Conservation (phyloP, 2,797 vertebrate genomes). For the Falco biarmicus region DNA sequence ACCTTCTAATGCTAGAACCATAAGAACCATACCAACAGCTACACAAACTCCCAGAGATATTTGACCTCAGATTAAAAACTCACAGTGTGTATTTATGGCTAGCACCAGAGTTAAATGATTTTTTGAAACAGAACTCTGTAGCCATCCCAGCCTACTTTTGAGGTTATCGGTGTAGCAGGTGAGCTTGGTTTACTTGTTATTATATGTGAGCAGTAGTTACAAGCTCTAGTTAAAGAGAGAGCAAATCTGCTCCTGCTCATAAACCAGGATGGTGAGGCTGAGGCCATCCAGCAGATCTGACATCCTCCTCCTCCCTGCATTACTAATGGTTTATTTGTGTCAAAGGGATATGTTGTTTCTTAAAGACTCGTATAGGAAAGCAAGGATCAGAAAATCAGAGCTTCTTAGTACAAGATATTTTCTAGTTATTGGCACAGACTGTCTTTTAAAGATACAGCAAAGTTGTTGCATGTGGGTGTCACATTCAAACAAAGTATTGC, state of each 20-base stretch:
- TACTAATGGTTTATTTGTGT: not conserved
- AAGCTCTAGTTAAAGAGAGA: not conserved
- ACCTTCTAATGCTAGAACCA: not conserved
- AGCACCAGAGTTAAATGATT: not conserved
- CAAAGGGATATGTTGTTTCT: not conserved
- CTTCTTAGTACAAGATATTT: not conserved
- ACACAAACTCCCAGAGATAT: not conserved
- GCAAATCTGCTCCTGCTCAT: not conserved
- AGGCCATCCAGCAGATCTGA: not conserved
- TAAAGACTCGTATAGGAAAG: not conserved
- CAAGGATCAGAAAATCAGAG: not conserved
- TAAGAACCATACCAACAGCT: not conserved
- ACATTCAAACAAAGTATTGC: not conserved
- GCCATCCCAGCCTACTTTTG: not conserved
- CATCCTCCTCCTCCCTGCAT: not conserved
- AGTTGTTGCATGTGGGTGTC: not conserved
- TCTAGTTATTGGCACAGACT: not conserved
- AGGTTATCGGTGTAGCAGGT: not conserved
- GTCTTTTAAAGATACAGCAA: not conserved
- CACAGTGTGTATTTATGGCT: not conserved
- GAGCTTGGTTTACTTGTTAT: not conserved
- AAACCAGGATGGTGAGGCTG: not conserved
- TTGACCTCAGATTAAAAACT: constrained; percentile 33
- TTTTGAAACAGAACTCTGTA: not conserved
- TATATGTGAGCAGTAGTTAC: not conserved